Percentiles rank a stretch among this genome's conserved stretches.
Evolutionary conservation across 2,113 vertebrate genomes (phyloP).

Genomic region (Nycticorax nycticorax): DNA sequence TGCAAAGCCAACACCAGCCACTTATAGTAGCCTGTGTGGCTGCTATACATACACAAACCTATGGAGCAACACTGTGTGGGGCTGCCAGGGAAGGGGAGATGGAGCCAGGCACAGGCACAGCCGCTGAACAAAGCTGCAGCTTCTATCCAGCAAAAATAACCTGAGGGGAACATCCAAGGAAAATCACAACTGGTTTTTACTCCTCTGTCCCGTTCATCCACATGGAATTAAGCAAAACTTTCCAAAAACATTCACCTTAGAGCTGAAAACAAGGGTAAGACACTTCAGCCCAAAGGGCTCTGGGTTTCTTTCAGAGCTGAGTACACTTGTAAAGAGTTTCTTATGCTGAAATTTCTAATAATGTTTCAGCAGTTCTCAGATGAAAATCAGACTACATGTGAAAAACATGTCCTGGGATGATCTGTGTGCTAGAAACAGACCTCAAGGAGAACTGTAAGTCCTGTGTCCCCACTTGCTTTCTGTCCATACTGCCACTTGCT

Average conservation of each 20-base stretch:
- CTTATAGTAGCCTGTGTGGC: not conserved
- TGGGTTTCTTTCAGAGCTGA: not conserved
- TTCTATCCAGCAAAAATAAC: not conserved
- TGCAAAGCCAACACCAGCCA: not conserved
- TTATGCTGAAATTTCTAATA: not conserved
- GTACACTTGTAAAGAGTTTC: not conserved
- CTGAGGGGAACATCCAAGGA: not conserved
- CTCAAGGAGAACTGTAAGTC: not conserved
- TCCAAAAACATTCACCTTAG: not conserved
- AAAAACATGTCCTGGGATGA: not conserved
- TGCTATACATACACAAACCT: not conserved
- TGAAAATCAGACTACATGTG: not conserved
- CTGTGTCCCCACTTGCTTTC: not conserved
- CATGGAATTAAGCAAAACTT: not conserved
- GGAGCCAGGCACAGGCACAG: not conserved
- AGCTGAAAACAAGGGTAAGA: not conserved
- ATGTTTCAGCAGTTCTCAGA: not conserved
- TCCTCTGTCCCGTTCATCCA: not conserved
- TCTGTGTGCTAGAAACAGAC: not conserved
- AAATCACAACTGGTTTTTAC: not conserved
- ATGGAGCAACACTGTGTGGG: not conserved
- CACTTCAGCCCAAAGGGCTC: not conserved
- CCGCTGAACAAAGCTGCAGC: not conserved
- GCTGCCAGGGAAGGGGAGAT: not conserved
- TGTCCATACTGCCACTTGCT: not conserved